Percentiles rank a stretch among this genome's conserved stretches.
Evolutionary conservation across 2,113 vertebrate genomes (phyloP).

Genomic region (Pachyramphus minor): DNA sequence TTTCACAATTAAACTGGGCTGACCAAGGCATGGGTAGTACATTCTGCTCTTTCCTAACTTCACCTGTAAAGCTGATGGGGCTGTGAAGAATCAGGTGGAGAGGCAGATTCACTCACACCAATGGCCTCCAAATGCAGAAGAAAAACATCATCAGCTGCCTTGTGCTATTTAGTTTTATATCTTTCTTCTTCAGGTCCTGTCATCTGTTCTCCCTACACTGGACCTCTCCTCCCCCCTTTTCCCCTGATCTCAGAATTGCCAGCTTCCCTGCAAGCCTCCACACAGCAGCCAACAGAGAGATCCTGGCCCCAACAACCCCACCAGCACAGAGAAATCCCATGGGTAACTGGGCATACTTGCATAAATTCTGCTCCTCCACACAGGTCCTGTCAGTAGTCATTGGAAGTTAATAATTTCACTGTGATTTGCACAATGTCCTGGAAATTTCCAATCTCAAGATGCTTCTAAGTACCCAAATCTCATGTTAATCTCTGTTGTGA

Average conservation of each 20-base stretch:
- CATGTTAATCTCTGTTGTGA: background rate
- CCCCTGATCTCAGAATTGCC: background rate
- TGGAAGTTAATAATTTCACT: background rate
- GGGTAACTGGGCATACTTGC: background rate
- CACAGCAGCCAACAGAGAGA: background rate
- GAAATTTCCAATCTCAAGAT: background rate
- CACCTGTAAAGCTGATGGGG: background rate
- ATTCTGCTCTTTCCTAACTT: background rate
- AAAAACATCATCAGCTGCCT: background rate
- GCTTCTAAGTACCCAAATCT: background rate
- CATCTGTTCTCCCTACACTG: background rate
- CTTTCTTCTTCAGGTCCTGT: background rate
- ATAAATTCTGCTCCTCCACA: background rate
- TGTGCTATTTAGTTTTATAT: background rate
- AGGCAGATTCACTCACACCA: background rate
- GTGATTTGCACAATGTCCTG: background rate
- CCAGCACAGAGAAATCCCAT: fast-evolving
- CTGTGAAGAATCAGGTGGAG: background rate
- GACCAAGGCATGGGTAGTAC: fast-evolving
- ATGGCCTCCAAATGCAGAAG: background rate
- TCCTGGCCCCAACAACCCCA: fast-evolving
- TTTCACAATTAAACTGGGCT: background rate
- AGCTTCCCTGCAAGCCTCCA: background rate
- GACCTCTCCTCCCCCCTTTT: background rate
- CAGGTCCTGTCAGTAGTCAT: background rate